Base-by-base conservation (phyloP, 2,888 invertebrate species). In the Nysson spinosus region DNA sequence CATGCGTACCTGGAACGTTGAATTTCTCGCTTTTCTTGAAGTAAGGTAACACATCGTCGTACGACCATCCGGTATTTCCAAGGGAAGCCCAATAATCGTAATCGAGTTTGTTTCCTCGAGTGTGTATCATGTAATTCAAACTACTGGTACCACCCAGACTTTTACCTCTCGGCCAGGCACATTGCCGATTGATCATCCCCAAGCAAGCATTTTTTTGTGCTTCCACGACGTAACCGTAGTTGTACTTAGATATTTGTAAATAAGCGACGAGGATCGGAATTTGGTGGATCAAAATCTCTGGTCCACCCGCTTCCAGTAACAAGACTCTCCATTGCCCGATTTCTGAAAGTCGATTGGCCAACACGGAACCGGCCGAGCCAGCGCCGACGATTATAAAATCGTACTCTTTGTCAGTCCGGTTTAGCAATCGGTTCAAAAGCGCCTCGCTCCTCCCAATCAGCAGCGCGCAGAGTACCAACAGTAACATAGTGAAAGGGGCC, bases 211-310 rank as follows among this genome's bases (percentile, higher is more conserved):
- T 88, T 0, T 88, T 87, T 75, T 93, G 93, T 0, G 90, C 91
- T 73, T 92, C 91, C 65, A 92, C 91, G 39, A 89, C 89, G 84
- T 93, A 94, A 40, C 91, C 91, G 94, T 94, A 94, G 69, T 93
- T 91, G 77, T 91, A 92, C 35, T 90, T 90, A 0, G 91, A 90
- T 22, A 90, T 82, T 67, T 91, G 91, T 32, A 91, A 88, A 69
- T 90, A 90, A 7, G 89, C 89, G 0, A 89, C 88, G n/a, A 92
- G 69, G 0, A 90, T 87, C 0, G 92, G 92, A 1, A 92, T 87
- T 64, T 92, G 91, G 3, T 90, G 89, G 2, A 91, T 79, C 0
- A 91, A 78, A 6, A 87, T 88, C 57, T 91, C 90, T 14, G 88
- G 87, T 22, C 85, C 86, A 0, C 92, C 92, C 0, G 92, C 92